phyloP scores from a whole-genome alignment of 2,888 invertebrate species.

The Cerastis rubricosa region DNA sequence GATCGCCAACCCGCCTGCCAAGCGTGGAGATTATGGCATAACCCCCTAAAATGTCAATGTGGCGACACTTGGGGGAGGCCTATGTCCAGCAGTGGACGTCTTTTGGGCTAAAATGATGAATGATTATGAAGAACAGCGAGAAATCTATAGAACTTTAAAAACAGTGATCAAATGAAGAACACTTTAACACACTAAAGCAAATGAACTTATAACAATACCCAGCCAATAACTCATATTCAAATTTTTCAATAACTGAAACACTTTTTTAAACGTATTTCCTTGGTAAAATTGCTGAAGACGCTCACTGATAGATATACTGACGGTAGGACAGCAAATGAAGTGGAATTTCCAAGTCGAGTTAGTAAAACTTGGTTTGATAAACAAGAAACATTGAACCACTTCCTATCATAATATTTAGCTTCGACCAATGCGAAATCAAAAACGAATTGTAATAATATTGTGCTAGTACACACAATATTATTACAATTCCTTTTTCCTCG shows the following conservation, averaged over 20 bases:
- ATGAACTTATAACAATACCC: slow-evolving; percentile 16
- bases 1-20: too few relatives aligned
- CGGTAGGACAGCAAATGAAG: slow-evolving; percentile 36
- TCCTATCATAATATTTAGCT: slow-evolving; percentile 68
- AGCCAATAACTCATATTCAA: not conserved
- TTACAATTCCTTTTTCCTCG: not conserved
- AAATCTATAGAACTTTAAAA: not conserved
- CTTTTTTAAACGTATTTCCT: not conserved
- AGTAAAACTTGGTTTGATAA: slow-evolving; percentile 54
- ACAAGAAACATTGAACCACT: slow-evolving; percentile 53
- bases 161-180: not conserved
- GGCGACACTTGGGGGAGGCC: too few relatives aligned
- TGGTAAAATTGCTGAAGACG: not conserved
- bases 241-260: not conserved
- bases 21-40: too few relatives aligned
- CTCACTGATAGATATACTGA: slow-evolving; percentile 8
- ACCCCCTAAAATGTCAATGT: too few relatives aligned
- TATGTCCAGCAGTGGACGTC: too few relatives aligned
- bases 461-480: not conserved
- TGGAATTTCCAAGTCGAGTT: slow-evolving; percentile 9
- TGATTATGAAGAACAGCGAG: too few relatives aligned
- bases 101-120: too few relatives aligned
- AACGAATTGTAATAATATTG: slow-evolving; percentile 40
- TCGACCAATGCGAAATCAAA: slow-evolving; percentile 1
- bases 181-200: not conserved